A percentile compares a stretch with the other conserved stretches of the same genome.
Evolutionary conservation across 1,140 invertebrate genomes (phyloP).

Genomic region (Heterodera carotae): DNA sequence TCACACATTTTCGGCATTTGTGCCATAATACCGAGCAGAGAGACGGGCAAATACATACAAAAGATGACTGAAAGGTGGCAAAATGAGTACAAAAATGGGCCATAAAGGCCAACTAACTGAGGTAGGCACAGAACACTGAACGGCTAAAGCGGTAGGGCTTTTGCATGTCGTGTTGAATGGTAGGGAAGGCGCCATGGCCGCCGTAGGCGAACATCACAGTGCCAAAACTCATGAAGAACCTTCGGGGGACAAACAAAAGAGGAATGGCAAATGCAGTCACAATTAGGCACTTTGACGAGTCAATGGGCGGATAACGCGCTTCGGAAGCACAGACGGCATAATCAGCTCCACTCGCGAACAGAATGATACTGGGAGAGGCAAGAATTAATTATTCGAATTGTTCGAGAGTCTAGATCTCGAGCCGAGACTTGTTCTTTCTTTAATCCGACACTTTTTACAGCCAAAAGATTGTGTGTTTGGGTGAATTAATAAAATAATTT

Average conservation of each 20-base stretch:
- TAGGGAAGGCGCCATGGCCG: conserved; percentile 68
- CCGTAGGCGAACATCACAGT: conserved; percentile 68
- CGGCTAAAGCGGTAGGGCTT: conserved; percentile 61
- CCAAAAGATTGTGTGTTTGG: too few relatives aligned
- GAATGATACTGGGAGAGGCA: conserved; percentile 37
- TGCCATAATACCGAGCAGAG: conserved; percentile 36
- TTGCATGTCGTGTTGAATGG: conserved; percentile 69
- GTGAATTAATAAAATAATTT: too few relatives aligned
- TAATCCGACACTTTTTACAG: too few relatives aligned
- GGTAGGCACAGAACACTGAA: conserved; percentile 56
- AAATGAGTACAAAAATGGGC: conserved; percentile 22
- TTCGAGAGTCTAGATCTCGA: too few relatives aligned
- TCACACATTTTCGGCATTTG: neutral
- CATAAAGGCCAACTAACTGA: conserved; percentile 44
- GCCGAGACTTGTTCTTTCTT: too few relatives aligned
- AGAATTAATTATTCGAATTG: too few relatives aligned
- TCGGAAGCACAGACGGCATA: conserved; percentile 36
- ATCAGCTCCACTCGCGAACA: conserved; percentile 52
- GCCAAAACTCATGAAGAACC: conserved; percentile 62
- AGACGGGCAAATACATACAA: conserved; percentile 60
- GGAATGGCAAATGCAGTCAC: conserved; percentile 3
- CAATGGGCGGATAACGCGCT: conserved; percentile 52
- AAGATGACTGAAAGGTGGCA: conserved; percentile 57
- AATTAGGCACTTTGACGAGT: conserved; percentile 48
- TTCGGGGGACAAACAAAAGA: conserved; percentile 22